These are phyloP conservation scores for Venusia cambrica DNA, from an alignment of 2,888 invertebrate species.

Conservation along the genomic window DNA sequence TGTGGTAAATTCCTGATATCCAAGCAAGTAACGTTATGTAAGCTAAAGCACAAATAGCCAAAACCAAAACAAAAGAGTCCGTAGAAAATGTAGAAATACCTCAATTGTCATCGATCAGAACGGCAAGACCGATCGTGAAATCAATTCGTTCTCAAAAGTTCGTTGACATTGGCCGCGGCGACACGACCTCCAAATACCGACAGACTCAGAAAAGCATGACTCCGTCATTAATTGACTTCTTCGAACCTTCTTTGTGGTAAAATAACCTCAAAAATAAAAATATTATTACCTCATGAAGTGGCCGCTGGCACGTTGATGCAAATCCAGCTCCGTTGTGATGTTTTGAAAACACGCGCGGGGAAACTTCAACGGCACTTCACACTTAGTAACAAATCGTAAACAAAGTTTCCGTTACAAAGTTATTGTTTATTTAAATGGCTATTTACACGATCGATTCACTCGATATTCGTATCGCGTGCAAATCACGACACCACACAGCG, in stretches of 20 bases:
- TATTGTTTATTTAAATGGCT: slow-evolving; percentile 46
- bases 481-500: slow-evolving; percentile 59
- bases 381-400: slow-evolving; percentile 26
- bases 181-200: slow-evolving; percentile 8
- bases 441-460: slow-evolving; percentile 56
- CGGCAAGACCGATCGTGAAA: slow-evolving; percentile 28
- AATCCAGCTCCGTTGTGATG: slow-evolving; percentile 87
- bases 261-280: no score
- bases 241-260: not conserved
- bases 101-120: slow-evolving; percentile 25
- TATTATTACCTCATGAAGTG: slow-evolving; percentile 85
- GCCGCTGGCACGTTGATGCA: slow-evolving; percentile 88
- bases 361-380: slow-evolving; percentile 53
- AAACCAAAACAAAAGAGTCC: slow-evolving; percentile 23
- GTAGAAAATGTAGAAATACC: slow-evolving; percentile 12
- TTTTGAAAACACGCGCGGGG: slow-evolving; percentile 53
- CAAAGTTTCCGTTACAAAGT: slow-evolving; percentile 33
- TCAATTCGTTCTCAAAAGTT: slow-evolving; percentile 31
- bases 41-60: no score
- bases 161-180: slow-evolving; percentile 28
- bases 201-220: slow-evolving; percentile 5
- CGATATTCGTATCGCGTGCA: slow-evolving; percentile 61
- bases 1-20: slow-evolving; percentile 1
- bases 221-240: not conserved
- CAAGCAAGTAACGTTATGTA: no score